Conservation (phyloP, 2,113 vertebrate species). For the Arothron firmamentum region DNA sequence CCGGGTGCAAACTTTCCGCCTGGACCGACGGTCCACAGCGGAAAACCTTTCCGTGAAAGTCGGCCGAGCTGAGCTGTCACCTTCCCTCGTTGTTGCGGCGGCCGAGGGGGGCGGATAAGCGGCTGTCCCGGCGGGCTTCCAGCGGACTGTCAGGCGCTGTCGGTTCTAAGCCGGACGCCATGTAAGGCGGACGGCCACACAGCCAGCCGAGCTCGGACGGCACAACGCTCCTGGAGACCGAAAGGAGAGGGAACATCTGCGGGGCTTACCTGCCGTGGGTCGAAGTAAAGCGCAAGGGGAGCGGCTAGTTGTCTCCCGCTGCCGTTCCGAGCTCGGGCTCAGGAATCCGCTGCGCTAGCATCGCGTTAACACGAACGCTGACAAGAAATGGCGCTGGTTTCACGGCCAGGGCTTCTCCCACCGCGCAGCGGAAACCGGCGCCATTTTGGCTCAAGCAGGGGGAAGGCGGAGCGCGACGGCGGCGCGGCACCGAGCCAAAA, state of each 20-base stretch:
- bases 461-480: conserved; percentile 6
- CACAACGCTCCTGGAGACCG: not conserved
- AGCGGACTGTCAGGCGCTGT: conserved; percentile 56
- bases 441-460: conserved; percentile 69
- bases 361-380: conserved; percentile 75
- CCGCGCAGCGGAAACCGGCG: conserved; percentile 52
- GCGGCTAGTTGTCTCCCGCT: conserved; percentile 78
- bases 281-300: conserved; percentile 72
- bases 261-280: conserved; percentile 68
- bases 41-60: not conserved
- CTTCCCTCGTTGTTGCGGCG: conserved; percentile 53
- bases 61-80: conserved; percentile 10
- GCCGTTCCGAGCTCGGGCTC: conserved; percentile 77
- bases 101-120: conserved; percentile 66
- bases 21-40: not conserved
- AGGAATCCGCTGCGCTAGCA: conserved; percentile 76
- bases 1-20: conserved; percentile 11
- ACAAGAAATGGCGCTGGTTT: conserved; percentile 71
- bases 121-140: conserved; percentile 46
- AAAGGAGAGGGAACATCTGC: not conserved
- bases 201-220: not conserved
- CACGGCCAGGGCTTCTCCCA: conserved; percentile 39
- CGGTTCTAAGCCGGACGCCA: conserved; percentile 65
- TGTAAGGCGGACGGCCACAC: conserved; percentile 32
- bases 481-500: conserved; percentile 57